Evolutionary conservation across 2,888 invertebrate genomes (phyloP), one percentile per base, ranked within the genome.

Genomic region (Augochlorella aurata): DNA sequence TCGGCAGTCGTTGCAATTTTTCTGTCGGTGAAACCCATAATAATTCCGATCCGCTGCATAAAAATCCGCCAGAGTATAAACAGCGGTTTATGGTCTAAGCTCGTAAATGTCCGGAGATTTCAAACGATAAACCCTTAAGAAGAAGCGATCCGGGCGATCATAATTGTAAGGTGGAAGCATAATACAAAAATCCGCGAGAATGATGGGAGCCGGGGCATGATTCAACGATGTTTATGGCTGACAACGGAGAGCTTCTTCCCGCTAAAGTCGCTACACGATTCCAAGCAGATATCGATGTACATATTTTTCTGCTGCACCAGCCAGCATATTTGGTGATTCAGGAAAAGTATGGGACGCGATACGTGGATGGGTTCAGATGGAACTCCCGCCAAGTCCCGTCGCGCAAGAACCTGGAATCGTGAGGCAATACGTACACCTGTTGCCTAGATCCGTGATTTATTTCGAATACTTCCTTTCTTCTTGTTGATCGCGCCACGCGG

Each of bases 361-460:
- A 88, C 79, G 84, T 81, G 83, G 75, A 87, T 67, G 80, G 77
- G 71, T 76, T 81, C 76, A 45, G 74, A 72, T 70, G 79, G 75
- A 86, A 76, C 79, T 82, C 77, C 79, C 69, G 79, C 77, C 80
- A 83, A 83, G 84, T 78, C 74, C 67, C 74, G 81, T 68, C 74
- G 79, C 61, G 82, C 82, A 87, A 84, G 87, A 88, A 86, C 84
- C 84, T 80, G 85, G 29, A 81, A 85, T 84, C 84, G 85, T 88
- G 88, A 84, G 79, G 89, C 89, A 89, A 90, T 83, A 82, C 81
- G 78, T 90, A 90, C 91, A 91, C 91, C 91, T 90, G 91, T 91
- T 91, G 90, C 91, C 88, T 85, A 87, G 85, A 87, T 87, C 82
- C 74, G 85, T 90, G 88, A 90, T 90, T 90, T 90, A 90, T 89